These are phyloP conservation scores for Gobionotothen gibberifrons DNA, from an alignment of 2,797 vertebrate genomes.

Conservation along the genomic window DNA sequence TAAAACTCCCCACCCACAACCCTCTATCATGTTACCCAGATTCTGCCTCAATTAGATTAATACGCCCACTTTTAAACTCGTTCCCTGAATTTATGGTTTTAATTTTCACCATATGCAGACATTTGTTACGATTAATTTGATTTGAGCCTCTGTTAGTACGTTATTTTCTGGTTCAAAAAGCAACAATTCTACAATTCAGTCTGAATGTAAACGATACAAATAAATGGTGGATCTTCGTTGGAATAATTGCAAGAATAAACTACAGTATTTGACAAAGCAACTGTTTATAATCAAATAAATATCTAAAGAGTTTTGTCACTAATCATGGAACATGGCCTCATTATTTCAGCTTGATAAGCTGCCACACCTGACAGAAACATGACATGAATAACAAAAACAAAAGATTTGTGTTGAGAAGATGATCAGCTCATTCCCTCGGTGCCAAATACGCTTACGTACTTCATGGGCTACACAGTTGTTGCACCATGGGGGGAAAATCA, in stretches of 20 bases:
- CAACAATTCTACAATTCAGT: neutral
- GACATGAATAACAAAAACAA: constrained; percentile 78
- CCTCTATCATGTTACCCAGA: constrained; percentile 62
- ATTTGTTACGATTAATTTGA: constrained; percentile 18
- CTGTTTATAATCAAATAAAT: constrained; percentile 67
- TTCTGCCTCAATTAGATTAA: constrained; percentile 67
- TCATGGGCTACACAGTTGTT: constrained; percentile 63
- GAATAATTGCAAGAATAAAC: constrained; percentile 42
- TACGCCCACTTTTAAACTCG: constrained; percentile 57
- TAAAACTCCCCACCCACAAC: constrained; percentile 61
- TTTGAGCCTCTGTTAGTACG: neutral
- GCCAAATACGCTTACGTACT: constrained; percentile 62
- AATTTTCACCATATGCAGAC: constrained; percentile 17
- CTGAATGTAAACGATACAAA: constrained; percentile 32
- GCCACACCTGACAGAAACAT: constrained; percentile 82
- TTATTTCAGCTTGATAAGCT: constrained; percentile 84
- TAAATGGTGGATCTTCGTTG: constrained; percentile 18
- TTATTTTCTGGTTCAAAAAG: neutral
- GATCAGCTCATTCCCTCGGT: constrained; percentile 71
- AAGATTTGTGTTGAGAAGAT: constrained; percentile 67
- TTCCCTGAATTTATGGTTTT: constrained; percentile 39
- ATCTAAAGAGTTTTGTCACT: constrained; percentile 67
- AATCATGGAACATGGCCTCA: constrained; percentile 79
- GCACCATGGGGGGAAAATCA: constrained; percentile 62
- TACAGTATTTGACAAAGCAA: constrained; percentile 50